Base-by-base conservation (phyloP, 2,113 vertebrate genomes). In the Drymodes brunneopygia region DNA sequence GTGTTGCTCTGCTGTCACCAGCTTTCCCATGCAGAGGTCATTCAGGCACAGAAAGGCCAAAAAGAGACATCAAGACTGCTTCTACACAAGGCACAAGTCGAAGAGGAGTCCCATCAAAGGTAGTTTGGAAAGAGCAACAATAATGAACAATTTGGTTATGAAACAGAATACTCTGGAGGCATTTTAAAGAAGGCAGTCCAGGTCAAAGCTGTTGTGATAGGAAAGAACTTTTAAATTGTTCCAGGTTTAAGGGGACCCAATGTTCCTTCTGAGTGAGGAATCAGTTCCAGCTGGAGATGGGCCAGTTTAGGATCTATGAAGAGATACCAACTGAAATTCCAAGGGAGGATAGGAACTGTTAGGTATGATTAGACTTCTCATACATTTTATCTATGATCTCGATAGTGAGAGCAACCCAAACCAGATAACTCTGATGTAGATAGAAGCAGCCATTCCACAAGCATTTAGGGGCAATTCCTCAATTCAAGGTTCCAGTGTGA, bases 171-270 rank as follows among this genome's bases (percentile, higher is more conserved):
- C 64, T 90, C 82, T 53, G 75, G 60, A 95, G 93, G 94, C 90
- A 96, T n/a, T 74, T 90, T 81, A 66, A 81, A 61, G 79, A 73
- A 94, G 92, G 88, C 75, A 23, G 31, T 48, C 75, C 64, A 78
- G 90, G 94, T 94, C 88, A 94, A 67, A 92, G 64, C 48, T 93
- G 81, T 91, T 96, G 79, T 47, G 75, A 96, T 64, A 48, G 72
- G 45, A 90, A 74, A 95, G 88, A 86, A 91, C 74, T 96, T 93
- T 66, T 86, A 94, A 96, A 95, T 74, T 95, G 64, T 58, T 85
- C 51, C n/a, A 56, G 71, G 58, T 91, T 95, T 88, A 91, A 93
- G 84, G 86, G 66, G 56, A 95, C 93, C 86, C 51, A 83, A 15
- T 91, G 93, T 91, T 95, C 81, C 40, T 90, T 92, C 47, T 70